Evolutionary conservation across 2,113 vertebrate genomes (phyloP).

Genomic region (Anguilla japonica): DNA sequence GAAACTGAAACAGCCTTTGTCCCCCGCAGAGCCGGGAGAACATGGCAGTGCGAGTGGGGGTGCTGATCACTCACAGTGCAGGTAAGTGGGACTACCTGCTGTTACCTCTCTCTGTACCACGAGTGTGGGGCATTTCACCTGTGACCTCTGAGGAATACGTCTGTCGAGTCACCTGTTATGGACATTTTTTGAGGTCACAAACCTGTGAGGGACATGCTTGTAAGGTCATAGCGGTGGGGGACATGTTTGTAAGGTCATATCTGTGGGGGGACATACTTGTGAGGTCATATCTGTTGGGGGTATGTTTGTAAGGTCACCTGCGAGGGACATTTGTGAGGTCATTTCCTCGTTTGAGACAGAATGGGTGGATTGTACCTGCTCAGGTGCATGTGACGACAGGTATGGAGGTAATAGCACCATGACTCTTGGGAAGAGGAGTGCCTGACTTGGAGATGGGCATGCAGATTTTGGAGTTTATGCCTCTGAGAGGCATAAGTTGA

Average conservation of each 20-base stretch:
- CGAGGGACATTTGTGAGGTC: background rate
- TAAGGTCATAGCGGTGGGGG: background rate
- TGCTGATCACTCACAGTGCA: conserved; percentile 39
- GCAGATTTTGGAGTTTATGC: background rate
- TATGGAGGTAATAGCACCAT: background rate
- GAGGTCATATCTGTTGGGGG: background rate
- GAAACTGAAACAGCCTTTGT: conserved; percentile 8
- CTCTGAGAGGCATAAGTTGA: background rate
- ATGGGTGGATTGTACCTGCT: background rate
- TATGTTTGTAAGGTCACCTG: background rate
- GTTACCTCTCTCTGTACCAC: background rate
- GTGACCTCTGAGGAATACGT: background rate
- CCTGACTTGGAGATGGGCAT: background rate
- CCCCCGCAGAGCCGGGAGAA: conserved; percentile 2
- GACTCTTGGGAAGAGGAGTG: background rate
- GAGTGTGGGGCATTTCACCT: background rate
- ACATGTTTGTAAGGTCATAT: background rate
- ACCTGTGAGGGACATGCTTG: background rate
- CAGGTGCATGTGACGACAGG: background rate
- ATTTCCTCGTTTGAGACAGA: background rate
- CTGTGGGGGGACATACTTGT: background rate
- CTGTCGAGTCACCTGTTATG: too few species aligned
- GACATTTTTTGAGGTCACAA: too few species aligned
- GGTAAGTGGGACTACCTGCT: conserved; percentile 36
- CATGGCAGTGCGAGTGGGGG: conserved; percentile 45